Percentiles rank a stretch among this genome's conserved stretches.
phyloP scores from a whole-genome alignment of 1,140 invertebrate genomes.

The Nasonia vitripennis region DNA sequence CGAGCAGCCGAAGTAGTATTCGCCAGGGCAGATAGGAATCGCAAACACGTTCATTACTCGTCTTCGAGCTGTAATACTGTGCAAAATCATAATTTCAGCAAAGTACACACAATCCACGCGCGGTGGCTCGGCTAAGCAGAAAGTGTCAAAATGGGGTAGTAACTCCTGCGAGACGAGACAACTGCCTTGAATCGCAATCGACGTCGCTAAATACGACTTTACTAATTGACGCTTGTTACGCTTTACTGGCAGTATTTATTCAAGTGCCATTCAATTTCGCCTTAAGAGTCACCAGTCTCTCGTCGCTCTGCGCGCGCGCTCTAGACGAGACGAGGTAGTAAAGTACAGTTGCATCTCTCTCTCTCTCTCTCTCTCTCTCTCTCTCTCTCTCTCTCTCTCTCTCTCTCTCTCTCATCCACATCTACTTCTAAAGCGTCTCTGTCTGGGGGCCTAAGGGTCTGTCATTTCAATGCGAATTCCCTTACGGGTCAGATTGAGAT shows the following conservation, averaged over 20 bases:
- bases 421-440: no score
- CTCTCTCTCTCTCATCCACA: no score
- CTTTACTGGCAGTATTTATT: slow-evolving; percentile 29
- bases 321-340: background rate
- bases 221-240: slow-evolving; percentile 8
- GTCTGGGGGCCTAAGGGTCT: no score
- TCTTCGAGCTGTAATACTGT: no score
- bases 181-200: background rate
- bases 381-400: background rate
- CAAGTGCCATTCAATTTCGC: background rate
- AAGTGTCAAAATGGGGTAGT: background rate
- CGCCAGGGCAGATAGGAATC: no score
- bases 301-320: background rate
- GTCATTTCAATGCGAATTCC: no score
- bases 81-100: background rate
- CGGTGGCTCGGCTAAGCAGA: background rate
- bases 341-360: background rate
- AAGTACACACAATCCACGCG: background rate
- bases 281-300: background rate
- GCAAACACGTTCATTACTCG: no score
- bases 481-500: no score
- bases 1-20: no score
- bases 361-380: background rate
- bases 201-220: background rate
- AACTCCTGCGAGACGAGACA: background rate